These are phyloP conservation scores for Plebejus melissa DNA, from an alignment of 2,888 invertebrate species.

Conservation along the genomic window DNA sequence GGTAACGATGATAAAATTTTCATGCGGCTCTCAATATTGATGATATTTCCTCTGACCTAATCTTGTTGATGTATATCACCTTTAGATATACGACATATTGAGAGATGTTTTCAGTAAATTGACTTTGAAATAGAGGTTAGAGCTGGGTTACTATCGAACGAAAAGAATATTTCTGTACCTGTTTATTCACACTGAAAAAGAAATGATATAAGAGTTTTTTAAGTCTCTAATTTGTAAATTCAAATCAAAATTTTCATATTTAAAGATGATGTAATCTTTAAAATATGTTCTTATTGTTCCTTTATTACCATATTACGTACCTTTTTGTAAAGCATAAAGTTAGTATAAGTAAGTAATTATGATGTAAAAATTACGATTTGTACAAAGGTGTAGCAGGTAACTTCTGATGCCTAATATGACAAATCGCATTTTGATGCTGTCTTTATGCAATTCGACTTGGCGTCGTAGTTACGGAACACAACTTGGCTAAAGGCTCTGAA, in stretches of 20 bases:
- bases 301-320: too few species aligned
- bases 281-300: too few species aligned
- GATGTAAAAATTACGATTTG: too few species aligned
- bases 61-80: slow-evolving; percentile 1
- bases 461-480: not conserved
- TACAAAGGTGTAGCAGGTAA: too few species aligned
- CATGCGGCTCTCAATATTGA: slow-evolving; percentile 34
- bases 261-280: too few species aligned
- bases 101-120: not conserved
- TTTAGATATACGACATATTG: not conserved
- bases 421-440: too few species aligned
- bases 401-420: too few species aligned
- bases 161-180: not conserved
- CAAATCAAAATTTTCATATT: too few species aligned
- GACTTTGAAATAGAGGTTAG: not conserved
- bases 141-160: not conserved
- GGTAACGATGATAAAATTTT: slow-evolving; percentile 46
- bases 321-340: too few species aligned
- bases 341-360: too few species aligned
- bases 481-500: not conserved
- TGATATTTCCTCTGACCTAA: not conserved
- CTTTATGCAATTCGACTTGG: not conserved
- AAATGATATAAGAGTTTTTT: too few species aligned
- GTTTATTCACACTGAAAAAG: not conserved
- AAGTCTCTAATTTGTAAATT: too few species aligned